These are phyloP conservation scores for Colostygia pectinataria DNA, from an alignment of 2,888 invertebrate species.

Conservation along the genomic window DNA sequence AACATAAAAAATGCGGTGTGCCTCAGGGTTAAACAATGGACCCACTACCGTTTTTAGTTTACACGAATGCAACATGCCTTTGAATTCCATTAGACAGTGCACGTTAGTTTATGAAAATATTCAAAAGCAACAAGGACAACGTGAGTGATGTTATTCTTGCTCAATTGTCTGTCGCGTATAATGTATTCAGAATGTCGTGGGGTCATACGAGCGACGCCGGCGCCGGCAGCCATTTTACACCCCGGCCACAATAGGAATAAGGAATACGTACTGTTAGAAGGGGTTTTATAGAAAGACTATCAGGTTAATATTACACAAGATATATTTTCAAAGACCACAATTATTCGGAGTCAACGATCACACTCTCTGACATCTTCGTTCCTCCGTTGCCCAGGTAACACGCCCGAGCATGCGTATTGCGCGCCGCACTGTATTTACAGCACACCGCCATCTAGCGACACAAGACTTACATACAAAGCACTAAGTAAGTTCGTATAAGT, in stretches of 20 bases:
- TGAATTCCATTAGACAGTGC: conserved; percentile 14
- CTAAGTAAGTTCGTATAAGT: no score
- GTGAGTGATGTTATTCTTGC: conserved; percentile 43
- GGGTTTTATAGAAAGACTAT: no score
- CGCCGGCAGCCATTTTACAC: conserved; percentile 52
- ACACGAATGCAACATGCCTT: conserved; percentile 10
- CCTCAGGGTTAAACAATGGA: conserved; percentile 6
- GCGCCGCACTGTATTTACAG: no score
- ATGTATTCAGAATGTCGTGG: conserved; percentile 65
- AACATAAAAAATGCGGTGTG: not conserved
- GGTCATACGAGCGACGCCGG: conserved; percentile 66
- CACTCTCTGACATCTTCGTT: no score
- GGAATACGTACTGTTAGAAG: not conserved
- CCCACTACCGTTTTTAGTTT: conserved; percentile 5
- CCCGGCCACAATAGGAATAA: conserved; percentile 26
- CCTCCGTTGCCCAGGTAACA: no score
- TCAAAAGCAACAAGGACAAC: conserved; percentile 35
- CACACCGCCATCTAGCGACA: no score
- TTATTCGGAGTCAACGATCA: no score
- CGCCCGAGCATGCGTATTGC: no score
- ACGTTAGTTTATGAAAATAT: conserved; percentile 27
- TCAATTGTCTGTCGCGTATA: conserved; percentile 57
- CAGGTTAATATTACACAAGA: no score
- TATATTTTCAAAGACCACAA: no score
- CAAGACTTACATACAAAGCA: no score